Percentiles rank a stretch among this genome's conserved stretches.
These are phyloP conservation scores for Nemotelus pantherinus DNA, from an alignment of 2,888 invertebrate genomes.

Conservation along the genomic window DNA sequence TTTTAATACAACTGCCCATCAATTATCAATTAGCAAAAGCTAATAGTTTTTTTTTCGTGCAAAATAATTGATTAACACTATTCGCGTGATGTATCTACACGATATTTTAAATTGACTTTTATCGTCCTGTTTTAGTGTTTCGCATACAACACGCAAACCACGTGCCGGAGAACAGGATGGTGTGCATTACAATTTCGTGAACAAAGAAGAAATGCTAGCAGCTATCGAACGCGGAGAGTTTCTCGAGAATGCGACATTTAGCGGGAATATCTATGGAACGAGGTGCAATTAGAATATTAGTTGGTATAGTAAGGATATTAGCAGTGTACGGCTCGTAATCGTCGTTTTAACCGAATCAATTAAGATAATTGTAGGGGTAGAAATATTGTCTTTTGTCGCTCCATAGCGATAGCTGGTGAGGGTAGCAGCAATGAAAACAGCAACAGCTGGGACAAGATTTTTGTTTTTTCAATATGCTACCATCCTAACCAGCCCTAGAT, in stretches of 20 bases:
- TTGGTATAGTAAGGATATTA: neutral
- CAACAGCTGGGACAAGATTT: no score
- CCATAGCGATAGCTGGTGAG: no score
- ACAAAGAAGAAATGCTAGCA: slow-evolving; percentile 77
- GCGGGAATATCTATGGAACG: slow-evolving; percentile 96
- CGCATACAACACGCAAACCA: slow-evolving; percentile 87
- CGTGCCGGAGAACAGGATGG: slow-evolving; percentile 81
- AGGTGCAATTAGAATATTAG: slow-evolving; percentile 68
- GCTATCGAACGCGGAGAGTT: slow-evolving; percentile 85
- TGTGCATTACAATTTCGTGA: slow-evolving; percentile 88
- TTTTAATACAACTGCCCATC: neutral
- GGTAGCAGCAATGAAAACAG: no score
- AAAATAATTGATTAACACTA: slow-evolving; percentile 5
- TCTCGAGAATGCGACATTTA: slow-evolving; percentile 90
- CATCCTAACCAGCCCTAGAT: no score
- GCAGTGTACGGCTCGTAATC: no score
- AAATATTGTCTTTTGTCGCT: no score
- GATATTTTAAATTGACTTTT: neutral
- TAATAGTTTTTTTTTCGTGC: neutral
- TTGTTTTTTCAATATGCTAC: no score
- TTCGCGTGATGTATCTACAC: neutral
- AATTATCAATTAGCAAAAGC: no score
- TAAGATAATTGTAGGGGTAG: no score
- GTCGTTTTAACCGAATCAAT: no score
- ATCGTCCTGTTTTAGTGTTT: slow-evolving; percentile 72